These are phyloP conservation scores for Aphidius gifuensis DNA, from an alignment of 1,140 invertebrate genomes.

Conservation along the genomic window DNA sequence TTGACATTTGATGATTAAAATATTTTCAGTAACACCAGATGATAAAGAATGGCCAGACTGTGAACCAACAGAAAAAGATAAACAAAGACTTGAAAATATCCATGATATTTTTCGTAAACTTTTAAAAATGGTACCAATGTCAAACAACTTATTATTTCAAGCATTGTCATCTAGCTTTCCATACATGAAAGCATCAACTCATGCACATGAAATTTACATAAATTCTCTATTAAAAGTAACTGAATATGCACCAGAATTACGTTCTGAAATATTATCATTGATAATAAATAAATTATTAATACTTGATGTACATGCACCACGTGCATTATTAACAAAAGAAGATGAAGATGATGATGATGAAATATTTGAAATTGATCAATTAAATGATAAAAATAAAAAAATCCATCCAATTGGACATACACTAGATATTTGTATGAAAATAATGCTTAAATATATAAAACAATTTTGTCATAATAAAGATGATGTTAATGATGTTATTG, in stretches of 20 bases:
- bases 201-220: constrained; percentile 62
- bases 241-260: constrained; percentile 62
- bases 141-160: constrained; percentile 54
- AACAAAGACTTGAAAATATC: constrained; percentile 53
- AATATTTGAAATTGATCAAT: constrained; percentile 50
- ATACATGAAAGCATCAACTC: constrained; percentile 59
- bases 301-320: constrained; percentile 66
- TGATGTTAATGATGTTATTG: constrained; percentile 33
- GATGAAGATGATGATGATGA: constrained; percentile 34
- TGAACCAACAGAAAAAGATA: constrained; percentile 49
- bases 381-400: constrained; percentile 33
- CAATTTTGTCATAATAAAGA: constrained; percentile 44
- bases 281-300: constrained; percentile 67
- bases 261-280: constrained; percentile 61
- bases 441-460: constrained; percentile 61
- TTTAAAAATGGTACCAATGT: constrained; percentile 64
- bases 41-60: constrained; percentile 48
- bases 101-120: constrained; percentile 59
- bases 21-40: constrained; percentile 18
- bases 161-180: constrained; percentile 62
- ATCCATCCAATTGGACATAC: constrained; percentile 57
- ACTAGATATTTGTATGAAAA: constrained; percentile 65
- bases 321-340: constrained; percentile 55
- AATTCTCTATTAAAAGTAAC: constrained; percentile 64
- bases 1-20: constrained; percentile 16